Evolutionary conservation across 2,888 invertebrate genomes (phyloP).

Genomic region (Agonum fuliginosum): DNA sequence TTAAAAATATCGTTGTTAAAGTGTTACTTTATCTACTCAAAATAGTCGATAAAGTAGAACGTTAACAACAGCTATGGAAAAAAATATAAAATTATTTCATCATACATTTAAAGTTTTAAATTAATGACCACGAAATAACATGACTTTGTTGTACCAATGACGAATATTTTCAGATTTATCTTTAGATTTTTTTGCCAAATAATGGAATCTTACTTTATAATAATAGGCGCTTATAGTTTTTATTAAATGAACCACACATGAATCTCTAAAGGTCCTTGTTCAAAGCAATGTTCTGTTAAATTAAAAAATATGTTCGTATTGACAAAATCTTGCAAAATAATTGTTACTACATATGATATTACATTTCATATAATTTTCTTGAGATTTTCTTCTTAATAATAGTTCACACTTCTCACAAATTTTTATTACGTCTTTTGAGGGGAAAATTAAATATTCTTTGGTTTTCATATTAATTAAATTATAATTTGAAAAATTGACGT

Average conservation of each 20-base stretch:
- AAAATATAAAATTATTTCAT: not conserved
- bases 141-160: not conserved
- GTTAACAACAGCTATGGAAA: too few species aligned
- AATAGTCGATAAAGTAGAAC: too few species aligned
- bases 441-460: not conserved
- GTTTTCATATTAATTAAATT: not conserved
- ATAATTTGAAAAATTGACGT: not conserved
- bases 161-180: not conserved
- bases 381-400: not conserved
- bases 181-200: not conserved
- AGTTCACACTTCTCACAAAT: not conserved
- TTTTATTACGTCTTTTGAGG: not conserved
- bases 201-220: not conserved
- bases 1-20: too few species aligned
- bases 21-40: too few species aligned
- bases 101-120: not conserved
- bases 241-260: not conserved
- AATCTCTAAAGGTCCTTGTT: not conserved
- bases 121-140: not conserved
- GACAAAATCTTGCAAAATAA: not conserved
- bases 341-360: not conserved
- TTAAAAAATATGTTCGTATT: not conserved
- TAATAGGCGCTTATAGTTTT: not conserved
- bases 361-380: not conserved
- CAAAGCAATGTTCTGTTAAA: not conserved